Percentiles rank a stretch among this genome's conserved stretches.
Evolutionary conservation across 2,888 invertebrate genomes (phyloP).

Genomic region (Yponomeuta malinellus): DNA sequence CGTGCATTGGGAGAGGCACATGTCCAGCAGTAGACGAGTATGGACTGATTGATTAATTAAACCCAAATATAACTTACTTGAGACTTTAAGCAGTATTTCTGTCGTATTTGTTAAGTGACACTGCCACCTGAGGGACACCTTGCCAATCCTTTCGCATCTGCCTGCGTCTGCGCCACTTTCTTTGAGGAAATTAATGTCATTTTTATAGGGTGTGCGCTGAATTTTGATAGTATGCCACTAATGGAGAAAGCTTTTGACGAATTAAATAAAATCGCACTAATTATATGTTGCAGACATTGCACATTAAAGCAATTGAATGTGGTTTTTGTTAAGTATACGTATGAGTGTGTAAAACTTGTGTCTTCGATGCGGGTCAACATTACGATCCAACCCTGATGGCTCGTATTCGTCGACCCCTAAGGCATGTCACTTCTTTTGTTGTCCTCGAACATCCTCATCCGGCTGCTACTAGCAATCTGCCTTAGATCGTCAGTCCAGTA

Average conservation of each 20-base stretch:
- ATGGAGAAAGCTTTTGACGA: not conserved
- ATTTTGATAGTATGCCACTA: conserved; percentile 15
- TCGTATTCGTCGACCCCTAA: too few species aligned
- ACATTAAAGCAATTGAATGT: not conserved
- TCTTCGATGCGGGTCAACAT: too few species aligned
- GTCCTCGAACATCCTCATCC: too few species aligned
- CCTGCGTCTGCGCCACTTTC: conserved; percentile 25
- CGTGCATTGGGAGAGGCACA: too few species aligned
- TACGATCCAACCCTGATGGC: too few species aligned
- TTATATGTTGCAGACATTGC: not conserved
- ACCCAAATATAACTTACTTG: not conserved
- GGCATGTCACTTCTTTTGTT: too few species aligned
- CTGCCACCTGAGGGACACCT: conserved; percentile 36
- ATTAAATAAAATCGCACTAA: not conserved
- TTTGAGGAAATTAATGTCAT: conserved; percentile 14
- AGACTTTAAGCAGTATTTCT: not conserved
- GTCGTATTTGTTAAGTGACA: conserved; percentile 14
- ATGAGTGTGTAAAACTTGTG: too few species aligned
- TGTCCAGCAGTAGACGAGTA: too few species aligned
- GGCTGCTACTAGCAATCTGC: too few species aligned
- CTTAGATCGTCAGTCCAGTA: too few species aligned
- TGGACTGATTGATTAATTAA: too few species aligned
- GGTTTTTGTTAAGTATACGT: too few species aligned
- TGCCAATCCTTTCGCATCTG: conserved; percentile 67
- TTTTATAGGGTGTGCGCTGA: conserved; percentile 6